Evolutionary conservation across 2,113 vertebrate genomes (phyloP).

Genomic region (Hepsetus odoe): DNA sequence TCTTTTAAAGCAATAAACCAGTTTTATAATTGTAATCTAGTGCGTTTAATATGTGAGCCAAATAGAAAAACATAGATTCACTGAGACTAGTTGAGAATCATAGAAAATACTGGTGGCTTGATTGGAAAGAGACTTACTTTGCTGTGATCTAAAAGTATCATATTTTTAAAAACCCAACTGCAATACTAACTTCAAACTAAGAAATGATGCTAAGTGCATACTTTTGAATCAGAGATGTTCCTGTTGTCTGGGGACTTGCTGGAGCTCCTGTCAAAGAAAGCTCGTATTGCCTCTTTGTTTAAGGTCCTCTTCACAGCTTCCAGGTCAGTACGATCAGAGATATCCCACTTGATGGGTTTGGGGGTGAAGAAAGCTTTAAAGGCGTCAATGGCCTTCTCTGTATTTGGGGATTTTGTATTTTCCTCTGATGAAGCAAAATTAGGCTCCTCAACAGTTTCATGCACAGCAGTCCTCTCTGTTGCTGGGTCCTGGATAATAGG

Average conservation of each 20-base stretch:
- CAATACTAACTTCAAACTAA: no score
- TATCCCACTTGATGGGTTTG: conserved; percentile 82
- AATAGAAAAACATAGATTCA: no score
- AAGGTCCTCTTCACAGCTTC: conserved; percentile 85
- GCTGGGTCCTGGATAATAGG: conserved; percentile 13
- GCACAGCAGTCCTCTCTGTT: not conserved
- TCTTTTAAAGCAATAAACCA: no score
- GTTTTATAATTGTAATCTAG: no score
- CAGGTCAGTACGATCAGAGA: conserved; percentile 78
- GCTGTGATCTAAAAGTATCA: no score
- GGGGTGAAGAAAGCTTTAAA: conserved; percentile 90
- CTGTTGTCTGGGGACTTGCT: conserved; percentile 65
- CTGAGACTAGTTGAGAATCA: no score
- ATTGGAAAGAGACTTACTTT: no score
- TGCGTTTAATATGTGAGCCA: no score
- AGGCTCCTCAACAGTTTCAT: not conserved
- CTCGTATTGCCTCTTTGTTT: conserved; percentile 82
- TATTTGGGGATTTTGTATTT: conserved; percentile 63
- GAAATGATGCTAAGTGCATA: conserved; percentile 50
- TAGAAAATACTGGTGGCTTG: no score
- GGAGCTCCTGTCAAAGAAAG: conserved; percentile 84
- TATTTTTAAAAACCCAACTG: no score
- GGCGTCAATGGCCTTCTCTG: conserved; percentile 88
- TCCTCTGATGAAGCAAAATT: conserved; percentile 56
- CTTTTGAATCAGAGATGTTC: conserved; percentile 63